Evolutionary conservation across 2,888 invertebrate species (phyloP).

Genomic region (Machimus rusticus): DNA sequence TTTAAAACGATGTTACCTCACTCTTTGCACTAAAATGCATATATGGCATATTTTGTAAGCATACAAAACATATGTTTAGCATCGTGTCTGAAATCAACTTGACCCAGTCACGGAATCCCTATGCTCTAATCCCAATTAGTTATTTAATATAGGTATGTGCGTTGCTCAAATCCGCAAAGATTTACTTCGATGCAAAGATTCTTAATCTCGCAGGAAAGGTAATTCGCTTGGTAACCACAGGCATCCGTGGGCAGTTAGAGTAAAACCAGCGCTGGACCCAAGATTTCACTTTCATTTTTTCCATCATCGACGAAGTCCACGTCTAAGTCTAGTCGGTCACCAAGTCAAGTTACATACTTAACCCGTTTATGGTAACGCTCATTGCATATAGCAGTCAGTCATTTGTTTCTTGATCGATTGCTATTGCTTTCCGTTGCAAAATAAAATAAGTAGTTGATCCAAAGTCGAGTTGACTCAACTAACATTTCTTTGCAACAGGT

Average conservation of each 20-base stretch:
- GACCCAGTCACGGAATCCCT: background rate
- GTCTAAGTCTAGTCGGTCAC: background rate
- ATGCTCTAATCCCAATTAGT: background rate
- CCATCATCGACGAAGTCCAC: background rate
- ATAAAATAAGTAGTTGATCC: background rate
- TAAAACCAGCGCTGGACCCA: background rate
- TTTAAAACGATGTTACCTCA: background rate
- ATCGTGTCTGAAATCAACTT: background rate
- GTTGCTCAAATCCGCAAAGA: background rate
- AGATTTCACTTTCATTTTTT: background rate
- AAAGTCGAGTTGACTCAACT: background rate
- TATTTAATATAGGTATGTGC: background rate
- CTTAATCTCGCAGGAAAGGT: background rate
- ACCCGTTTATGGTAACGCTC: background rate
- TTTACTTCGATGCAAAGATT: background rate
- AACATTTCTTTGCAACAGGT: too few relatives aligned
- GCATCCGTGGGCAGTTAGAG: background rate
- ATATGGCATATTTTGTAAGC: background rate
- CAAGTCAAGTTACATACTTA: background rate
- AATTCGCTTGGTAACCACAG: background rate
- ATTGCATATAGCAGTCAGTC: background rate
- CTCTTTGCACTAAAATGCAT: background rate
- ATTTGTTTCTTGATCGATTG: background rate
- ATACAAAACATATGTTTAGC: background rate
- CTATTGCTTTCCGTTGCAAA: background rate